A percentile compares a stretch with the other conserved stretches of the same genome.
phyloP scores from a whole-genome alignment of 35 echinoderm and acorn worm genomes.

The Apostichopus japonicus region DNA sequence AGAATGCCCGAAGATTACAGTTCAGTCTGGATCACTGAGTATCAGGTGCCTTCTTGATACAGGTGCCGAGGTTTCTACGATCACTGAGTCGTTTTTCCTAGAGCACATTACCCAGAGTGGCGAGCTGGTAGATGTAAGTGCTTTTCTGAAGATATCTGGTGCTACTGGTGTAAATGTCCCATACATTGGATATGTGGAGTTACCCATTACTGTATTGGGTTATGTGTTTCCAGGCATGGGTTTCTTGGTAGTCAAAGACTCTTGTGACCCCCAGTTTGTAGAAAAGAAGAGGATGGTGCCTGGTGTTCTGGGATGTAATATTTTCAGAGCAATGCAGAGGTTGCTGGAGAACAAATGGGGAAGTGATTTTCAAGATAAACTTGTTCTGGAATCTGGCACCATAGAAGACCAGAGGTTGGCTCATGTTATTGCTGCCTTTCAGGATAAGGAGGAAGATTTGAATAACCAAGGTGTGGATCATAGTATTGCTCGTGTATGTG shows the following conservation, averaged over 20 bases:
- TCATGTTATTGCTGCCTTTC: no score
- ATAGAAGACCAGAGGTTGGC: background rate
- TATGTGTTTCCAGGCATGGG: background rate
- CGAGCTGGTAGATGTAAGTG: slow-evolving; percentile 37
- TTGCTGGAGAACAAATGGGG: background rate
- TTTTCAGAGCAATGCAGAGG: background rate
- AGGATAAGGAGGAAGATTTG: no score
- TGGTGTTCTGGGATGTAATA: background rate
- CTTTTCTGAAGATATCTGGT: slow-evolving; percentile 32
- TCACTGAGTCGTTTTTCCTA: slow-evolving; percentile 57
- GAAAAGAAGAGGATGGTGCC: background rate
- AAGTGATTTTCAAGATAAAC: background rate
- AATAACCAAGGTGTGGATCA: no score
- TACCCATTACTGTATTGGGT: background rate
- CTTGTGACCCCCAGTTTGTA: background rate
- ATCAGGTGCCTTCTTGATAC: slow-evolving; percentile 61
- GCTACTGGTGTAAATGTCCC: slow-evolving; percentile 13
- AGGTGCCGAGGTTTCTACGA: slow-evolving; percentile 59
- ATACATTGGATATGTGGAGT: slow-evolving; percentile 21
- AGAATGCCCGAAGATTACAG: slow-evolving; percentile 41
- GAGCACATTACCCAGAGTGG: no score
- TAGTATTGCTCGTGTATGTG: no score
- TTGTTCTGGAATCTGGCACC: background rate
- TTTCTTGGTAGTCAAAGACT: slow-evolving; percentile 30
- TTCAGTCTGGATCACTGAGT: background rate